These are phyloP conservation scores for Solenopsis invicta DNA, from an alignment of 1,140 invertebrate species.

Conservation along the genomic window DNA sequence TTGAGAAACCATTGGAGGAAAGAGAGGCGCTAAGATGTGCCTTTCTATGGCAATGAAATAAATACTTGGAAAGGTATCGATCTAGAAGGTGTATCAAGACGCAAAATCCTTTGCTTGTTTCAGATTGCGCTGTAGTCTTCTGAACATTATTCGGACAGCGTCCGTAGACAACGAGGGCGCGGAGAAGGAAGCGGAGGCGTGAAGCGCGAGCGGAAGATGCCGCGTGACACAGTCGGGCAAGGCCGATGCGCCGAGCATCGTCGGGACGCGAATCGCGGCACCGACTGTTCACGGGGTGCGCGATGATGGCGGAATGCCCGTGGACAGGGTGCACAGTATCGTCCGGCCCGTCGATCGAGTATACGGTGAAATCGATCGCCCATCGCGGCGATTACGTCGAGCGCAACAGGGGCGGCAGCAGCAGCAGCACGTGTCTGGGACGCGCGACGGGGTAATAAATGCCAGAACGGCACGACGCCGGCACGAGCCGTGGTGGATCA, in stretches of 20 bases:
- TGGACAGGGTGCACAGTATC: slow-evolving; percentile 50
- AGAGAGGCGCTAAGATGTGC: neutral
- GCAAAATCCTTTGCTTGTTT: slow-evolving; percentile 4
- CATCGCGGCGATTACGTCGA: slow-evolving; percentile 27
- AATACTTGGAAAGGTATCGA: neutral
- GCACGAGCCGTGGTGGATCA: slow-evolving; percentile 57
- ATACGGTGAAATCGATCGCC: slow-evolving; percentile 38
- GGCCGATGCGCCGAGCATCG: slow-evolving; percentile 16
- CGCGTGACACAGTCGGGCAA: slow-evolving; percentile 12
- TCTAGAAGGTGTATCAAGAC: neutral
- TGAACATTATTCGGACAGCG: neutral
- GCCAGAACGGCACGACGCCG: slow-evolving; percentile 64
- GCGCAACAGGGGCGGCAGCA: slow-evolving; percentile 47
- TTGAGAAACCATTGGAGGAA: neutral
- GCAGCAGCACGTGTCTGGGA: slow-evolving; percentile 35
- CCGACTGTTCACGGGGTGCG: slow-evolving; percentile 48
- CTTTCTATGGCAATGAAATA: neutral
- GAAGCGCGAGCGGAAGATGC: slow-evolving; percentile 52
- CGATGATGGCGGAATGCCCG: slow-evolving; percentile 73
- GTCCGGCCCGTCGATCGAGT: slow-evolving; percentile 61
- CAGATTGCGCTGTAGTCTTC: slow-evolving; percentile 19
- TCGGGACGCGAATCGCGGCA: slow-evolving; percentile 6
- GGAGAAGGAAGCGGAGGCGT: slow-evolving; percentile 1
- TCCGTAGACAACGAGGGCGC: neutral
- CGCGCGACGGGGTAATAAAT: slow-evolving; percentile 71